phyloP scores from a whole-genome alignment of 1,140 invertebrate species.

The Gonatopus flavifemur region DNA sequence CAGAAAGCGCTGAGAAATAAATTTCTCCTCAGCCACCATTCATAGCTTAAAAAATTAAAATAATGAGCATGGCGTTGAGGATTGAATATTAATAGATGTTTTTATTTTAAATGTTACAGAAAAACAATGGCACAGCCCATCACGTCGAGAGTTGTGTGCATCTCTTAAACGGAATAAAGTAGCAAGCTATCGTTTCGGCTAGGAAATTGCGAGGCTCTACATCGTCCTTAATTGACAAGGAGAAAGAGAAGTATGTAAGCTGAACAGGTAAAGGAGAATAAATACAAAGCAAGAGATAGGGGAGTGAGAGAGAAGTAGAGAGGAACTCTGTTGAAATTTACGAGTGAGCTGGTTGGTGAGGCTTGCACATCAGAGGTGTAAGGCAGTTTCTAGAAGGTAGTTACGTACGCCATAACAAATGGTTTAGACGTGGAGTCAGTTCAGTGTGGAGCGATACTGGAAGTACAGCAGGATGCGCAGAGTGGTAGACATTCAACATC shows the following conservation, averaged over 20 bases:
- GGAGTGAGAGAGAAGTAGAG: not conserved
- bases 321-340: conserved; percentile 31
- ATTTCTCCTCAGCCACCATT: too few relatives aligned
- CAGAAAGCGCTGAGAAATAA: too few relatives aligned
- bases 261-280: not conserved
- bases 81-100: too few relatives aligned
- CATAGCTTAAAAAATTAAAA: too few relatives aligned
- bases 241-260: conserved; percentile 9
- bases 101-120: too few relatives aligned
- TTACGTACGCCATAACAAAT: conserved; percentile 37
- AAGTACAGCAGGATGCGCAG: conserved; percentile 15
- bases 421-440: conserved; percentile 30
- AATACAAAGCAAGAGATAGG: not conserved
- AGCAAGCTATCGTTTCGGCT: conserved; percentile 18
- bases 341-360: conserved; percentile 33
- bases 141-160: too few relatives aligned
- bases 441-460: conserved; percentile 26
- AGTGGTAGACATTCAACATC: too few relatives aligned
- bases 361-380: conserved; percentile 16
- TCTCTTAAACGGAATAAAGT: too few relatives aligned
- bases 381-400: conserved; percentile 14
- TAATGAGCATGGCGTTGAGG: too few relatives aligned
- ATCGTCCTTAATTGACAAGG: conserved; percentile 47
- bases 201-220: conserved; percentile 32
- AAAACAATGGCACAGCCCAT: too few relatives aligned